These are phyloP conservation scores for Hydriomena furcata DNA, from an alignment of 2,888 invertebrate species.

Conservation along the genomic window DNA sequence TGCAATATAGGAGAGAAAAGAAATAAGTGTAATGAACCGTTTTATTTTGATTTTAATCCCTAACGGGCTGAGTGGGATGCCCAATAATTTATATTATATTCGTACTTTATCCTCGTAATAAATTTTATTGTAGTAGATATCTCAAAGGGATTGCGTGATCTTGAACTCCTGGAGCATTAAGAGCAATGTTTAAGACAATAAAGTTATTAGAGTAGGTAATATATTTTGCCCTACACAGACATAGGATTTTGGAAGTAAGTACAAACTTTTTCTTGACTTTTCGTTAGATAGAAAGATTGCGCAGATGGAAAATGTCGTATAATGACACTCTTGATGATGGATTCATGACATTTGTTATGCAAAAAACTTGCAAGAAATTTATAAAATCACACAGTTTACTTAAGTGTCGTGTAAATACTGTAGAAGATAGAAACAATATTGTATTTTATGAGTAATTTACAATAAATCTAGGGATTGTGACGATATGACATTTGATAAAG, in stretches of 20 bases:
- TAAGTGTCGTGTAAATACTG: not conserved
- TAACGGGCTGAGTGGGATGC: not conserved
- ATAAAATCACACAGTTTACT: no score
- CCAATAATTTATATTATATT: not conserved
- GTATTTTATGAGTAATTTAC: not conserved
- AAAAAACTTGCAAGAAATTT: no score
- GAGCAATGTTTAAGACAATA: no score
- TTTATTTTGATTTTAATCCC: not conserved
- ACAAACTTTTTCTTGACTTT: no score
- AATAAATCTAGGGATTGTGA: not conserved
- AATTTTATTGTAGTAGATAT: not conserved
- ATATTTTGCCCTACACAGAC: no score
- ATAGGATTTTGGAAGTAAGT: no score
- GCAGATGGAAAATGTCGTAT: no score
- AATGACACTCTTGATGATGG: no score
- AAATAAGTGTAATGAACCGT: not conserved
- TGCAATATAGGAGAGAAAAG: constrained; percentile 15
- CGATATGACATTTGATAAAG: constrained; percentile 43
- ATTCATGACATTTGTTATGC: no score
- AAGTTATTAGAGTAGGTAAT: no score
- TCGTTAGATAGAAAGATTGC: no score
- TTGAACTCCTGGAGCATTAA: not conserved
- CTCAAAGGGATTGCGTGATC: not conserved
- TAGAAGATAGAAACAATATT: not conserved
- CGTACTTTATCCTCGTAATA: not conserved